Conservation (phyloP, 30 jellyfish, hydroid and myxozoan species). For the Catostylus mosaicus region DNA sequence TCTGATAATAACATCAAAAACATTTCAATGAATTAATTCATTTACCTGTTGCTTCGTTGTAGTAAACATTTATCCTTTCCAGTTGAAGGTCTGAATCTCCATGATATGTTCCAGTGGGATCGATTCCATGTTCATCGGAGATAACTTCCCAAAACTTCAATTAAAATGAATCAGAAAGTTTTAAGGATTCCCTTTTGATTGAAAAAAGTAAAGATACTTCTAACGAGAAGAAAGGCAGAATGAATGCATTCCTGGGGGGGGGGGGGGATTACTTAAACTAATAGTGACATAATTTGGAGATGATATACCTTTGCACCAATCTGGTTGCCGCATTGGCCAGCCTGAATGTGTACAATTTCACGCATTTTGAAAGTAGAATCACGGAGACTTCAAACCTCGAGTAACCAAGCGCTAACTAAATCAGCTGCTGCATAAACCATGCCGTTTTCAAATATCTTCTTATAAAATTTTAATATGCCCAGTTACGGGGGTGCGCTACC, state of each 20-base stretch:
- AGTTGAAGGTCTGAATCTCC: constrained; percentile 99
- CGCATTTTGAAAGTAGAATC: constrained; percentile 71
- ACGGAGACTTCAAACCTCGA: not conserved
- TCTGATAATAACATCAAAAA: too few relatives aligned
- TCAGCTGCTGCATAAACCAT: not conserved
- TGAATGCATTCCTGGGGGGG: too few relatives aligned
- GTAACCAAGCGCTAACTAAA: not conserved
- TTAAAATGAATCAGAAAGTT: not conserved
- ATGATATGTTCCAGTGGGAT: constrained; percentile 98
- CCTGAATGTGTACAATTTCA: constrained; percentile 98
- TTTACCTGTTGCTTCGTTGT: constrained; percentile 78
- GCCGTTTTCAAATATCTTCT: not conserved
- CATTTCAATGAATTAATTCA: too few relatives aligned
- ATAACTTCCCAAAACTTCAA: constrained; percentile 96
- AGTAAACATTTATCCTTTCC: constrained; percentile 97
- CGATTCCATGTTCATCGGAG: constrained; percentile 99
- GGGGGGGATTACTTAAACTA: too few relatives aligned
- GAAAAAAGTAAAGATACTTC: too few relatives aligned
- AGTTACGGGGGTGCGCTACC: not conserved
- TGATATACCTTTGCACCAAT: constrained; percentile 96
- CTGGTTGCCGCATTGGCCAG: constrained; percentile 99
- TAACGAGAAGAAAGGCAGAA: too few relatives aligned
- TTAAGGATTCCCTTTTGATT: not conserved
- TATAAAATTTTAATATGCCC: not conserved
- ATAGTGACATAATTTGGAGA: not conserved